phyloP scores from a whole-genome alignment of 2,113 vertebrate genomes.

The Leucoraja erinaceus region DNA sequence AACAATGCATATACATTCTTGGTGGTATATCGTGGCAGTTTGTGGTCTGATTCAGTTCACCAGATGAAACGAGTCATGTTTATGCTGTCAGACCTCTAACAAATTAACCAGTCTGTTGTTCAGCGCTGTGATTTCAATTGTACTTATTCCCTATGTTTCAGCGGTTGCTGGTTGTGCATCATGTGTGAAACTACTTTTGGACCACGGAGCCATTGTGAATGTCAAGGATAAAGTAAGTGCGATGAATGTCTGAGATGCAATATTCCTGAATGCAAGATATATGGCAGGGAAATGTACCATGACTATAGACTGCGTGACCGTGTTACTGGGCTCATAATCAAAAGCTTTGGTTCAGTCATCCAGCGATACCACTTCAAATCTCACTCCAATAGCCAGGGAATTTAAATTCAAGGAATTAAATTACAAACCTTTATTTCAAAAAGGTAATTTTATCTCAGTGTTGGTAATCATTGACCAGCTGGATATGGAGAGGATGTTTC shows the following conservation, averaged over 20 bases:
- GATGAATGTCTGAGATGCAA: not conserved
- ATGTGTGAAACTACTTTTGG: constrained; percentile 86
- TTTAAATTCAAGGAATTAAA: too few species aligned
- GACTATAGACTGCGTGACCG: too few species aligned
- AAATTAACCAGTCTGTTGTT: not conserved
- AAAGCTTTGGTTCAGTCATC: too few species aligned
- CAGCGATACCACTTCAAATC: too few species aligned
- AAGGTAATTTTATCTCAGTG: too few species aligned
- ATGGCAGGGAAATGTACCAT: too few species aligned
- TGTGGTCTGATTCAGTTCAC: not conserved
- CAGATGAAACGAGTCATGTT: not conserved
- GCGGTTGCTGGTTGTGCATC: constrained; percentile 89
- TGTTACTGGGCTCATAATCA: too few species aligned
- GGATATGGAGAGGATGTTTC: too few species aligned
- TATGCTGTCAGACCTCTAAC: not conserved
- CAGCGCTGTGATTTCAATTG: not conserved
- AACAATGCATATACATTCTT: not conserved
- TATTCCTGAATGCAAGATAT: too few species aligned
- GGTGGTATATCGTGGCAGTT: not conserved
- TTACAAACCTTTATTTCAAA: too few species aligned
- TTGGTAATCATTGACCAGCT: too few species aligned
- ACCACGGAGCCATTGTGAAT: constrained; percentile 81
- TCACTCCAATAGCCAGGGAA: too few species aligned
- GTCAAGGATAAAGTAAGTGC: constrained; percentile 76
- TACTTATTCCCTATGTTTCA: constrained; percentile 47